Evolutionary conservation across 2,888 invertebrate species (phyloP), one percentile per base, ranked within the genome.

Genomic region (Omphaloscelis lunosa): DNA sequence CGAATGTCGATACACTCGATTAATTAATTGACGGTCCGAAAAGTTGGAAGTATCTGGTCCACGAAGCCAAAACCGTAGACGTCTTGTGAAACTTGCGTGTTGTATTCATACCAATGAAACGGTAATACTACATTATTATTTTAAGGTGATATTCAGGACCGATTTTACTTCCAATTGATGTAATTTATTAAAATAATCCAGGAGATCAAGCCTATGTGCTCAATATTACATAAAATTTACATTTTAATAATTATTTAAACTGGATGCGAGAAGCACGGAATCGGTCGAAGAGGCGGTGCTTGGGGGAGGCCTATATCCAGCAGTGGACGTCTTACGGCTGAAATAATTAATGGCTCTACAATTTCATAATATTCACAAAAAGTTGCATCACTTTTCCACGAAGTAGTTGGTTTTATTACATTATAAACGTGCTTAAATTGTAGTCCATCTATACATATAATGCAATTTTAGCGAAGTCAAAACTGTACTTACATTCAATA

Each of bases 1-100:
- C 96, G 95, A 95, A 95, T 95, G 96, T 96, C 96, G 96, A 96
- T 96, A 96, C 95, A 96, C 95, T 95, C 96, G 95, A 95, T 96
- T 96, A 95, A 96, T 96, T 96, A 96, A 95, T 95, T 95, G 96
- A 95, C 96, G 95, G 93, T 91, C 95, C 95, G 93, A 95, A 95
- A 95, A 94, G 91, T 93, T 93, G 93, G 92, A 93, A 92, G 92
- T 93, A 95, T 95, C 94, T 95, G 95, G 95, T 93, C 91, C 93
- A 90, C 92, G 90, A 90, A 92, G 89, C 93, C 94, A 92, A 95
- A 94, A 95, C 92, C 89, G 92, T 90, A 87, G 83, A 86, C 82
- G 85, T 93, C 92, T 96, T 95, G 93, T 94, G 95, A 95, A 95
- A 95, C 90, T 84, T 82, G 80, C 80, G 75, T 80, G 70, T 75